Evolutionary conservation across 2,888 invertebrate genomes (phyloP), one percentile per base, ranked within the genome.

Genomic region (Serrognathus titanus): DNA sequence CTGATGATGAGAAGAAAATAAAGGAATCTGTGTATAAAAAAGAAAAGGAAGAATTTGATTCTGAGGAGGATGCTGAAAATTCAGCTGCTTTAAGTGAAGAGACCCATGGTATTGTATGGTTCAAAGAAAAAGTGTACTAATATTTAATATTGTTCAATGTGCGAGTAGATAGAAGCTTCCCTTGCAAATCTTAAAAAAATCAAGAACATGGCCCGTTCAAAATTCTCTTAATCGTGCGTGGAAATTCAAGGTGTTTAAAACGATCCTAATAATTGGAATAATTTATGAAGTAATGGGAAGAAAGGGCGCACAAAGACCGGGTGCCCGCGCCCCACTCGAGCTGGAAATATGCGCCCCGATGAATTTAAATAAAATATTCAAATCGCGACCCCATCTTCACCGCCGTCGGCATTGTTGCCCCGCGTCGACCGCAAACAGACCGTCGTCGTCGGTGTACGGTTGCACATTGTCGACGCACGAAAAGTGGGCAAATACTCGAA

Each of bases 1-100:
- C 64, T 12, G 67, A 63, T 8, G 68, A 68, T 38, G 66, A 67
- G 11, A 63, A 67, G 38, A 67, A 67, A 38, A 72, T 66, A 16
- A 65, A 70, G 58, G 70, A 69, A 57, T 60, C 67, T 52, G 68
- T 31, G 41, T 59, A 55, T 35, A 66, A 46, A 20, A n/a, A 52
- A 48, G 10, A 49, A 48, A 41, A 20, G 41, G 16, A 51, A 53
- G 51, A 51, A n/a, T 4, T 46, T n/a, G 57, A 57, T 83, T 59
- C 71, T n/a, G 76, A 76, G 51, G 75, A 76, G 35, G 75, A 76
- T 55, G 63, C 69, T 12, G 72, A 73, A 65, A 73, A 70, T 54
- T 75, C 77, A n/a, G 75, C 77, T 31, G 70, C 75, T 24, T 75
- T 77, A 9, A 78, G 77, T 63, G 79, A 75, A 39, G 75, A 65